These are phyloP conservation scores for Anarhynchus alexandrinus DNA, from an alignment of 2,113 vertebrate species.

Conservation along the genomic window DNA sequence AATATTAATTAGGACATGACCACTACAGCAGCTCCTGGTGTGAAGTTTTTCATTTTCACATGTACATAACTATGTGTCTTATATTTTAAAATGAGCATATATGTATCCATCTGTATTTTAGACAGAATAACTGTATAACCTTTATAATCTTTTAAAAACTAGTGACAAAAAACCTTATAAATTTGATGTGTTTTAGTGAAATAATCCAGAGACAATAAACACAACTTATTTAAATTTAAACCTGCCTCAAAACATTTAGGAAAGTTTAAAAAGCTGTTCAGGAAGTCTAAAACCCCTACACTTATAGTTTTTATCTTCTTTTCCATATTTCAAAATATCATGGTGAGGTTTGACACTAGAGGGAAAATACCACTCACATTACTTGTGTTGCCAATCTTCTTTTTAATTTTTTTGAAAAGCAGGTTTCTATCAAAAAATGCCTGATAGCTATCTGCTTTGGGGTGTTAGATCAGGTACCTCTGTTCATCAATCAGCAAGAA, in stretches of 20 bases:
- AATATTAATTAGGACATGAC: background rate
- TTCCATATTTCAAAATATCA: background rate
- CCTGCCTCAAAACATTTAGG: background rate
- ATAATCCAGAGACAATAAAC: background rate
- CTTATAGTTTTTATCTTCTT: background rate
- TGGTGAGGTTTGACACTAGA: background rate
- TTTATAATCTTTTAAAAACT: background rate
- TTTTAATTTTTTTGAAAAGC: background rate
- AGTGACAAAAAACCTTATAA: background rate
- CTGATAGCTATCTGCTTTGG: background rate
- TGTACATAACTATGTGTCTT: background rate
- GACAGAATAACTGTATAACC: background rate
- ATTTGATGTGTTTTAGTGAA: background rate
- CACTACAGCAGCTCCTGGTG: background rate
- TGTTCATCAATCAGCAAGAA: background rate
- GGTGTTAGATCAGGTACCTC: background rate
- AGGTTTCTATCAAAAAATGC: background rate
- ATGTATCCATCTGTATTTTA: background rate
- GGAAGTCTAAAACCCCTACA: background rate
- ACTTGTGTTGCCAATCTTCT: background rate
- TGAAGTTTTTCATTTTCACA: background rate
- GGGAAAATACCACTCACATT: background rate
- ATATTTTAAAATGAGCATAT: background rate
- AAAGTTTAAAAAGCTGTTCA: background rate
- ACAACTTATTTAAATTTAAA: background rate